Evolutionary conservation across 2,113 vertebrate species (phyloP).

Genomic region (Gulo gulo): DNA sequence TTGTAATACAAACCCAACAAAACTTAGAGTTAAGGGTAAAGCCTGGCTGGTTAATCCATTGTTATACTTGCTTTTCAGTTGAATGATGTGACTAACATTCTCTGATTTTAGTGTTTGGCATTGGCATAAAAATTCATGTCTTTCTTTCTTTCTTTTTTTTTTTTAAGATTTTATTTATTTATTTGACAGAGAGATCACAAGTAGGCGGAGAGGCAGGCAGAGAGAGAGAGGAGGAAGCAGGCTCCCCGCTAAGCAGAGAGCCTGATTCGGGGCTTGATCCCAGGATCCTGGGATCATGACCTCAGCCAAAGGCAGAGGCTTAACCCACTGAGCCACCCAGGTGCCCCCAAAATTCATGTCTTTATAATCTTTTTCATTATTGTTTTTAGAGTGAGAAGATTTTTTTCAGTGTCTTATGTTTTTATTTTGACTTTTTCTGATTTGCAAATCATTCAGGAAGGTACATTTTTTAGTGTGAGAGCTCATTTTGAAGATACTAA

Average conservation of each 20-base stretch:
- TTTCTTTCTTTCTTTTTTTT: neutral
- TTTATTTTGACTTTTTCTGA: constrained; percentile 25
- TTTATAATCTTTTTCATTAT: constrained; percentile 11
- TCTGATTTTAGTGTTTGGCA: constrained; percentile 38
- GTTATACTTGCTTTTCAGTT: neutral
- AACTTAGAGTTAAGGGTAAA: neutral
- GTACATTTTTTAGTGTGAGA: neutral
- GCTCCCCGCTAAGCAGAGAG: too few relatives aligned
- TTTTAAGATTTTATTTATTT: too few relatives aligned
- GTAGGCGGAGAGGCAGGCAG: too few relatives aligned
- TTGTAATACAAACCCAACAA: constrained; percentile 20
- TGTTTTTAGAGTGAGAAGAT: constrained; percentile 23
- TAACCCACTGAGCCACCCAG: too few relatives aligned
- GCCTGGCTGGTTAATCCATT: neutral
- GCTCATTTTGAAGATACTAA: constrained; percentile 13
- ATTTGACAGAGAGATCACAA: too few relatives aligned
- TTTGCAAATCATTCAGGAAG: neutral
- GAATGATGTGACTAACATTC: neutral
- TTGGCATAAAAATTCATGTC: constrained; percentile 8
- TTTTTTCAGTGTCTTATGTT: constrained; percentile 16
- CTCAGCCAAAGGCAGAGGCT: too few relatives aligned
- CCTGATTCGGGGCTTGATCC: too few relatives aligned
- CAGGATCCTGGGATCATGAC: too few relatives aligned
- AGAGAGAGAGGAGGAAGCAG: too few relatives aligned
- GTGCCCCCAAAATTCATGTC: neutral